phyloP scores from a whole-genome alignment of 2,113 vertebrate genomes.

The Stictonetta naevosa region DNA sequence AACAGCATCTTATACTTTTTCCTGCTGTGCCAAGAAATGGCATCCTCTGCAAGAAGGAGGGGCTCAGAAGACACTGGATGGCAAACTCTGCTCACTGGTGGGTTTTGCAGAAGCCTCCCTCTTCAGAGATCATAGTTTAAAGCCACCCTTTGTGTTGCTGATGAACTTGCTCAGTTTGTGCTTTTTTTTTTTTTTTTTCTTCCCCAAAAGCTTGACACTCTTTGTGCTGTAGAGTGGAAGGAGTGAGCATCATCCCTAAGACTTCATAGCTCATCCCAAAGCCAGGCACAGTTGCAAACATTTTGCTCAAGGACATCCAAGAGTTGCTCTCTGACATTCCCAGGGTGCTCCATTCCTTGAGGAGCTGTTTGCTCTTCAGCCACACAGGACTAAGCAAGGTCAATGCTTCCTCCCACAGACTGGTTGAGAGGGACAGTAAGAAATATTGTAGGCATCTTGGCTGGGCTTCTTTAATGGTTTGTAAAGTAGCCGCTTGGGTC shows the following conservation, averaged over 20 bases:
- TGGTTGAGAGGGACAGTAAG: neutral
- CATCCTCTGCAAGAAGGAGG: neutral
- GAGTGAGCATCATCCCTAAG: neutral
- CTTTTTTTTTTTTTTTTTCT: neutral
- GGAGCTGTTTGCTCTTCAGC: neutral
- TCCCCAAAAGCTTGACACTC: neutral
- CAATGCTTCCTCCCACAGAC: neutral
- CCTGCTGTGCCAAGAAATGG: rapidly evolving
- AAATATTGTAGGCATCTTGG: neutral
- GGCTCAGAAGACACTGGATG: rapidly evolving
- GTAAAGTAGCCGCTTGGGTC: neutral
- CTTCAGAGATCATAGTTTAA: neutral
- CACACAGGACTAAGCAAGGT: neutral
- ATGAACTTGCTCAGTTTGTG: neutral
- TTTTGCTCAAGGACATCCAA: neutral
- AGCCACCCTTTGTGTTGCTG: neutral
- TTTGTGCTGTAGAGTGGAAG: neutral
- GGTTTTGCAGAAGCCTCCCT: neutral
- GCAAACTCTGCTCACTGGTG: neutral
- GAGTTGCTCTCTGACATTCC: neutral
- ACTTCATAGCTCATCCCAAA: neutral
- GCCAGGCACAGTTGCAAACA: neutral
- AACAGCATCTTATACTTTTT: neutral
- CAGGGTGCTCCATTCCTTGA: neutral
- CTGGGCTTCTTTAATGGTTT: neutral